Evolutionary conservation across 2,888 invertebrate species (phyloP).

Genomic region (Crossocerus cetratus): DNA sequence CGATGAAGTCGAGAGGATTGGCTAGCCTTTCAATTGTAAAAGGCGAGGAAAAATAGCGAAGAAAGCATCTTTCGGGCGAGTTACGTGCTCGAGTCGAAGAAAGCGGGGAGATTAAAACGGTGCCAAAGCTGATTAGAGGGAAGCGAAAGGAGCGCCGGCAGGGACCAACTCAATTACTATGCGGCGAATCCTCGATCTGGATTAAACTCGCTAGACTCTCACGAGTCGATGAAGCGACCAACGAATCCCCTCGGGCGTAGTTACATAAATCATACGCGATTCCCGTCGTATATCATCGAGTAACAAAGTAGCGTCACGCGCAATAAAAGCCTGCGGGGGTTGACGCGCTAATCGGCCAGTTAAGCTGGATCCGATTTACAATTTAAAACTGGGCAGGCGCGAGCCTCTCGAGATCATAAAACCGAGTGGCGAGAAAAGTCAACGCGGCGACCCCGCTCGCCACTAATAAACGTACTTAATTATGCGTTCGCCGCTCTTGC

Average conservation of each 20-base stretch:
- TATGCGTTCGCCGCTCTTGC: background rate
- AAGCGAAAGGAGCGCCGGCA: constrained; percentile 43
- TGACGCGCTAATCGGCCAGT: background rate
- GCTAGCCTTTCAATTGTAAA: background rate
- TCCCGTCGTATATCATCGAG: background rate
- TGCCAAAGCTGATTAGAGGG: constrained; percentile 54
- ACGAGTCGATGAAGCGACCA: background rate
- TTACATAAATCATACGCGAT: background rate
- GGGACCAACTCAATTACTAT: background rate
- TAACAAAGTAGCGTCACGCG: constrained; percentile 4
- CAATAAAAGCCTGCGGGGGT: background rate
- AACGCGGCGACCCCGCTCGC: background rate
- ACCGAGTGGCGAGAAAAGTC: background rate
- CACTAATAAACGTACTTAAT: background rate
- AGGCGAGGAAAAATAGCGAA: constrained; percentile 16
- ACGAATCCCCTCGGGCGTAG: background rate
- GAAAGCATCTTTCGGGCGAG: constrained; percentile 21
- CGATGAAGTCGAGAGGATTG: too few species aligned
- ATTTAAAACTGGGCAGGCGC: background rate
- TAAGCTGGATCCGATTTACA: background rate
- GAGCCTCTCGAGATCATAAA: background rate
- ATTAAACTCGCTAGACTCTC: background rate
- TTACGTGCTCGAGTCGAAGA: constrained; percentile 41
- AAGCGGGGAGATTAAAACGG: constrained; percentile 52
- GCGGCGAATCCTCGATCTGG: background rate